These are phyloP conservation scores for Eidolon helvum DNA, from an alignment of 2,113 vertebrate genomes.

Conservation along the genomic window DNA sequence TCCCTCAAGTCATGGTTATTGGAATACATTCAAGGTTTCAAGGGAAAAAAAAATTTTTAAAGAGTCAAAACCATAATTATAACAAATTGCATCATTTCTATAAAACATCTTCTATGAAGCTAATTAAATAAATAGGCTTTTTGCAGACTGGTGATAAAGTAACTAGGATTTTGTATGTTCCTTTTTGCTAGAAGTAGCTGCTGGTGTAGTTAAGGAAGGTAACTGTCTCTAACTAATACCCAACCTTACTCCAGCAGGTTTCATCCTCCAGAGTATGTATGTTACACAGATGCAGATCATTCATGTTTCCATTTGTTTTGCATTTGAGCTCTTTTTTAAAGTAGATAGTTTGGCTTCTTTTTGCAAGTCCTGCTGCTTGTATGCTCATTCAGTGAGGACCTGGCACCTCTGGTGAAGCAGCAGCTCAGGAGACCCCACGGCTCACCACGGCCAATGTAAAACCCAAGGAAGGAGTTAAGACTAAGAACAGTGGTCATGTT, in stretches of 20 bases:
- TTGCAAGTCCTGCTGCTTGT: neutral
- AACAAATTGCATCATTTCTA: slow-evolving; percentile 11
- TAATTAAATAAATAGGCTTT: neutral
- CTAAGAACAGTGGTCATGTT: neutral
- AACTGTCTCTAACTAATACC: neutral
- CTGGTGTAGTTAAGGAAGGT: neutral
- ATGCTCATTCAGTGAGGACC: neutral
- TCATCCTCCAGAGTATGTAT: neutral
- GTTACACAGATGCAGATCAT: neutral
- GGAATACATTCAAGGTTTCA: neutral
- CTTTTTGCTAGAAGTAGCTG: slow-evolving; percentile 15
- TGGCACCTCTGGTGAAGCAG: neutral
- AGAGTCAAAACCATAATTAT: slow-evolving; percentile 25
- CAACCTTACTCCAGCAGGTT: neutral
- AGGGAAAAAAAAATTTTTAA: neutral
- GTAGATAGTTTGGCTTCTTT: neutral
- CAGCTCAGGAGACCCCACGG: neutral
- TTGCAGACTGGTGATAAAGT: neutral
- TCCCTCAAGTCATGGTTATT: neutral
- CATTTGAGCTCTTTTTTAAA: neutral
- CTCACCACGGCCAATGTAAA: neutral
- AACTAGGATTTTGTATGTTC: neutral
- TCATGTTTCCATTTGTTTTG: neutral
- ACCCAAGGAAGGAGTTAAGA: neutral
- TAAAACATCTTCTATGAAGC: slow-evolving; percentile 3